Base-by-base conservation (phyloP, 2,113 vertebrate species). In the Plecturocebus donacophilus region DNA sequence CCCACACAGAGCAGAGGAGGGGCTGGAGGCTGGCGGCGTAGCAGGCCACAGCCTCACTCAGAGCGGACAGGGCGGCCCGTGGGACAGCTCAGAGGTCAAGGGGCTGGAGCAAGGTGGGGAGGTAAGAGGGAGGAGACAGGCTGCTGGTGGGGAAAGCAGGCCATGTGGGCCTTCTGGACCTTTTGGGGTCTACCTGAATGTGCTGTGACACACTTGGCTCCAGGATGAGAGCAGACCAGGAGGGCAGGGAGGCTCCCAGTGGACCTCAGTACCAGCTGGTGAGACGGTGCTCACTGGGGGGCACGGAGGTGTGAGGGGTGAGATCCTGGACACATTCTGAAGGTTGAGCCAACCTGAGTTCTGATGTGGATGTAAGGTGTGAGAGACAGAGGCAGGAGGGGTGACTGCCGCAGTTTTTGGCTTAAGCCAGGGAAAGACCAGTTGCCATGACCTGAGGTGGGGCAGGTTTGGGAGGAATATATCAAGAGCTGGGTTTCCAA, bases 161-260 rank as follows among this genome's bases (percentile, higher is more conserved):
- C 17, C 79, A 38, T 12, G 6, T 40, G 5, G 8, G n/a, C 17
- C 76, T 61, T 70, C 45, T 75, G 70, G 76, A 14, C 6, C 17
- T 35, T 38, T 6, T 6, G 52, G 85, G 23, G 40, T 52, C 76
- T 35, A 5, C 17, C 35, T 35, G 66, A 76, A 38, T 30, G 12
- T 12, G 42, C 13, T 7, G 5, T 25, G 25, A 32, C 1, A 0
- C 3, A 19, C 40, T 8, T 30, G 21, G 9, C 3, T 56, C 40
- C 49, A 87, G 70, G 84, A 49, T 7, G 38, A 38, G 58, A 66
- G 30, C n/a, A 49, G 52, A 84, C 1, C 16, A 14, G 2, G 19
- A 32, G 30, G n/a, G 64, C 38, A 79, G 56, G 13, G 0, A 9
- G 49, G 23, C 11, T 47, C 14, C 3, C 5, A 13, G 0, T 9